Conservation (phyloP, 2,113 vertebrate species). For the Periophthalmus modestus region DNA sequence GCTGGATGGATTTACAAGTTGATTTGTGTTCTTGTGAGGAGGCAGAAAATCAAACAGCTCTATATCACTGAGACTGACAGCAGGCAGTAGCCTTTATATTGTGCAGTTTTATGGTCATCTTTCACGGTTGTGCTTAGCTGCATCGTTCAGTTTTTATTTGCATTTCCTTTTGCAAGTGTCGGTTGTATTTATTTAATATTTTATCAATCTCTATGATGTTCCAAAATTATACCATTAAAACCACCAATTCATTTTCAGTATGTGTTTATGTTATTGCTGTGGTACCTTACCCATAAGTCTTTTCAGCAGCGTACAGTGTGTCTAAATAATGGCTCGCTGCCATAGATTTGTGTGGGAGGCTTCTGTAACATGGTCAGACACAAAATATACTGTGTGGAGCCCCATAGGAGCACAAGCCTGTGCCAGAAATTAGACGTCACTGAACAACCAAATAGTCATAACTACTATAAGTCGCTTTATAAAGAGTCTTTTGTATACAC, state of each 20-base stretch:
- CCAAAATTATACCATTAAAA: neutral
- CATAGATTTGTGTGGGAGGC: conserved; percentile 38
- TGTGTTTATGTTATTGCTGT: neutral
- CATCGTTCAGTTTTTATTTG: neutral
- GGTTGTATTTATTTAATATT: neutral
- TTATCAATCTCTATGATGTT: neutral
- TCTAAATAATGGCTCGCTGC: conserved; percentile 22
- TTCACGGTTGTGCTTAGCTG: neutral
- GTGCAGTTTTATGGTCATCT: neutral
- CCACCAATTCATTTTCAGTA: too few relatives aligned
- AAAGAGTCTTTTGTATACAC: neutral
- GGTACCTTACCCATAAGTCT: conserved; percentile 15
- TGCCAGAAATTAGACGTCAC: conserved; percentile 18
- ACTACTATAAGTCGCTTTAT: neutral
- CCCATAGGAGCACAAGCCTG: conserved; percentile 6
- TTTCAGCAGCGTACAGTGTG: conserved; percentile 16
- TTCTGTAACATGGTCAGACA: conserved; percentile 21
- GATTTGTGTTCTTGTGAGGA: conserved; percentile 30
- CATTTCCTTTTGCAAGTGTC: neutral
- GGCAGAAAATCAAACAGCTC: conserved; percentile 22
- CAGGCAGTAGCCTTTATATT: conserved; percentile 4
- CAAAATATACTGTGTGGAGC: conserved; percentile 16
- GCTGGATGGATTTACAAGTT: conserved; percentile 24
- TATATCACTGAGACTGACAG: conserved; percentile 18
- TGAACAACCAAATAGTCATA: neutral